These are phyloP conservation scores for Setipinna tenuifilis DNA, from an alignment of 2,797 vertebrate species.

Conservation along the genomic window DNA sequence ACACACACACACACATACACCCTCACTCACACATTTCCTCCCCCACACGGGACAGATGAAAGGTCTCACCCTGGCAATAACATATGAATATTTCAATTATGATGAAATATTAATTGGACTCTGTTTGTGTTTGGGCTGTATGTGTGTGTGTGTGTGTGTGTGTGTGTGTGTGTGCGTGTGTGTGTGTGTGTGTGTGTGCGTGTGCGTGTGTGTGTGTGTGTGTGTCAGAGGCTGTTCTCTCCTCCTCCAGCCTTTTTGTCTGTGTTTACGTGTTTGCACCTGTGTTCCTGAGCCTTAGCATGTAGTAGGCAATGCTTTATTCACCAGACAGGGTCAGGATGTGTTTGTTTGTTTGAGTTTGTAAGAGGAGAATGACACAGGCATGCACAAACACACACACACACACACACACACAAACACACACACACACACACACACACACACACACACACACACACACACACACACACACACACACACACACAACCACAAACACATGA, in stretches of 20 bases:
- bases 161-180: constrained; percentile 24
- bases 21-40: constrained; percentile 48
- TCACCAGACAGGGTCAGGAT: not conserved
- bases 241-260: constrained; percentile 30
- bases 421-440: too few species aligned
- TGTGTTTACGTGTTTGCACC: constrained; percentile 14
- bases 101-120: constrained; percentile 83
- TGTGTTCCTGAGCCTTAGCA: not conserved
- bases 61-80: constrained; percentile 81
- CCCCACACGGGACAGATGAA: constrained; percentile 77
- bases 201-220: constrained; percentile 15
- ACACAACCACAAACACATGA: too few species aligned
- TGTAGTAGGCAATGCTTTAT: not conserved
- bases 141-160: constrained; percentile 27
- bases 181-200: constrained; percentile 32
- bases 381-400: too few species aligned
- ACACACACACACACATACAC: constrained; percentile 26
- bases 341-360: not conserved
- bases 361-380: not conserved
- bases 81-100: constrained; percentile 89
- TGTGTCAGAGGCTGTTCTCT: constrained; percentile 23
- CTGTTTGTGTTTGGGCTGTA: constrained; percentile 58
- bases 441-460: too few species aligned
- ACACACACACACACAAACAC: too few species aligned
- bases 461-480: too few species aligned